Conservation (phyloP, 1,140 invertebrate species). For the Ceratoteleas bidentatus region DNA sequence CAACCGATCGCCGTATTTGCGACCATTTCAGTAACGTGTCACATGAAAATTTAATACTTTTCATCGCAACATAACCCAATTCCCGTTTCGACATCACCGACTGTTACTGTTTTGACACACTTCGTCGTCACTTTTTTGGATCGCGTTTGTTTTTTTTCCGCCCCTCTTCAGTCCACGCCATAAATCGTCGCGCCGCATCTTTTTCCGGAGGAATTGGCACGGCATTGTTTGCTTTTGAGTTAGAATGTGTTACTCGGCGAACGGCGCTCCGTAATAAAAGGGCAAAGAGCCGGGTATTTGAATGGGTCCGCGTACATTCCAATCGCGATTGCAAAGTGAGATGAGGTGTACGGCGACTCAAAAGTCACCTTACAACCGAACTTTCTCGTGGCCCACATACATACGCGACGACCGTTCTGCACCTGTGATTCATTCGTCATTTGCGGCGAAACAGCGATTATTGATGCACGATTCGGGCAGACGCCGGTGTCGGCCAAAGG, state of each 20-base stretch:
- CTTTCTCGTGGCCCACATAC: slow-evolving; percentile 78
- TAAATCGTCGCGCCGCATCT: slow-evolving; percentile 17
- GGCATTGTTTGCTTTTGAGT: slow-evolving; percentile 23
- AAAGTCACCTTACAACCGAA: slow-evolving; percentile 70
- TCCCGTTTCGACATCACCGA: too few species aligned
- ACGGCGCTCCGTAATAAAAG: slow-evolving; percentile 39
- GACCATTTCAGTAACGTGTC: too few species aligned
- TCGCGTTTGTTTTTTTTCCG: too few species aligned
- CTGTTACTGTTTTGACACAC: too few species aligned
- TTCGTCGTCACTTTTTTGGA: too few species aligned
- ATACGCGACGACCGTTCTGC: slow-evolving; percentile 61
- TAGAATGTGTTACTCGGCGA: slow-evolving; percentile 35
- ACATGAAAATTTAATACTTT: too few species aligned
- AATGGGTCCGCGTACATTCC: slow-evolving; percentile 49
- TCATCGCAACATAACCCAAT: too few species aligned
- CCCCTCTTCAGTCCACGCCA: background rate
- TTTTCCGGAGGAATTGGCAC: slow-evolving; percentile 16
- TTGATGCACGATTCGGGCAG: too few species aligned
- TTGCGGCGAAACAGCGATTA: too few species aligned
- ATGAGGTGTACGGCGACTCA: slow-evolving; percentile 56
- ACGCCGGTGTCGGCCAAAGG: too few species aligned
- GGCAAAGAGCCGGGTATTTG: slow-evolving; percentile 41
- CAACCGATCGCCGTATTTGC: too few species aligned
- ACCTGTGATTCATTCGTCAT: slow-evolving; percentile 66
- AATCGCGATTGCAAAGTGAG: slow-evolving; percentile 55